Percentiles rank a stretch among this genome's conserved stretches.
phyloP scores from a whole-genome alignment of 2,113 vertebrate species.

The Mionectes macconnelli region DNA sequence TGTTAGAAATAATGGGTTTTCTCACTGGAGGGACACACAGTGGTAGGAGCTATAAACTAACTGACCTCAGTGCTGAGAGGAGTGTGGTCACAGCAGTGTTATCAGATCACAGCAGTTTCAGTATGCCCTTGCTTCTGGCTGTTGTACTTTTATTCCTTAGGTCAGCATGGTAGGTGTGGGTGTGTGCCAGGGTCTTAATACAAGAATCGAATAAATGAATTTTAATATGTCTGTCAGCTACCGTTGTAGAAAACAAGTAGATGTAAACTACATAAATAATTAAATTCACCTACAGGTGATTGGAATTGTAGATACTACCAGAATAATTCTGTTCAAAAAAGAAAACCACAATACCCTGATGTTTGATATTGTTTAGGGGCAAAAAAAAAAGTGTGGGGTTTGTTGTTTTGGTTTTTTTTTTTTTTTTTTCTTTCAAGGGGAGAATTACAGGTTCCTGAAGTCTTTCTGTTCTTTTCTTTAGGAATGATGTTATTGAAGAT shows the following conservation, averaged over 20 bases:
- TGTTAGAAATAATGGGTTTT: background rate
- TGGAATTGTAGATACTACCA: background rate
- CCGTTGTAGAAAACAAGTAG: background rate
- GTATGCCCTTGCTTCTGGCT: background rate
- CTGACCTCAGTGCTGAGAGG: background rate
- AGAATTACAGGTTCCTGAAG: background rate
- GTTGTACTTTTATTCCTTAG: background rate
- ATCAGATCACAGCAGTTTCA: accelerated
- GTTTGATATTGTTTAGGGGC: background rate
- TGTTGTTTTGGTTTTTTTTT: accelerated
- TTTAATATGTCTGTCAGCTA: background rate
- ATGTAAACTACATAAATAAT: background rate
- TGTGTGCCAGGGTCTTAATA: background rate
- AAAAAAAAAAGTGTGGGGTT: background rate
- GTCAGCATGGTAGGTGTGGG: background rate
- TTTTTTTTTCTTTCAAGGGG: background rate
- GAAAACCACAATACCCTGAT: background rate
- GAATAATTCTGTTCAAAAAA: background rate
- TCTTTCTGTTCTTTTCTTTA: slow-evolving; percentile 35
- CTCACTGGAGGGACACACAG: background rate
- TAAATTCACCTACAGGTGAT: background rate
- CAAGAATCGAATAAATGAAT: background rate
- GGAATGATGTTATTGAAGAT: slow-evolving; percentile 75
- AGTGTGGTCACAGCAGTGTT: background rate
- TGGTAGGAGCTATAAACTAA: background rate